Conservation (phyloP, 2,888 invertebrate genomes). For the Acanthosepion pharaonis region DNA sequence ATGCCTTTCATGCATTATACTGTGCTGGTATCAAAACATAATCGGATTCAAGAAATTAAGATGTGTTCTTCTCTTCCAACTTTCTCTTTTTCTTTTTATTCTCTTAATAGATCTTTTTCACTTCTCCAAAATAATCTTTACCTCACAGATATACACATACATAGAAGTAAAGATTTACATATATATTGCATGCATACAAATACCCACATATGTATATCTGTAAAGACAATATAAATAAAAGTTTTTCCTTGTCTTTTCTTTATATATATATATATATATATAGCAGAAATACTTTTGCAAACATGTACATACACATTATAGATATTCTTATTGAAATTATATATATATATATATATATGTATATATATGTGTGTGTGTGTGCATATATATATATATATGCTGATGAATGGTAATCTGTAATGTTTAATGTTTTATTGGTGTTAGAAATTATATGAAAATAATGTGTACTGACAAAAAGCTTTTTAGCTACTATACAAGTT, state of each 20-base stretch:
- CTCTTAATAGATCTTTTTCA: too few species aligned
- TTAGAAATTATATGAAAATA: not conserved
- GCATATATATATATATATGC: slow-evolving; percentile 39
- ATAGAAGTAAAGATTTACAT: not conserved
- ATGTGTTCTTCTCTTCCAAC: too few species aligned
- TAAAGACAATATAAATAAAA: not conserved
- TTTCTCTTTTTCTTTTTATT: too few species aligned
- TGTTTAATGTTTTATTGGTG: too few species aligned
- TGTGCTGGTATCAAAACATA: too few species aligned
- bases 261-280: too few species aligned
- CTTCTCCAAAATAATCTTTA: too few species aligned
- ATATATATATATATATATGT: slow-evolving; percentile 48
- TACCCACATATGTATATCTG: slow-evolving; percentile 47
- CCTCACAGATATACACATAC: too few species aligned
- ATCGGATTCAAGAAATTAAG: too few species aligned
- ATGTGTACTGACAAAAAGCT: not conserved
- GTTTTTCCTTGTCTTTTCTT: not conserved
- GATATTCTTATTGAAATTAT: not conserved
- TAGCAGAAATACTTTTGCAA: not conserved
- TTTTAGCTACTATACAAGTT: not conserved
- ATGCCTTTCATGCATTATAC: too few species aligned
- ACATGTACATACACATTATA: not conserved
- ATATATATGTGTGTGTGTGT: slow-evolving; percentile 44
- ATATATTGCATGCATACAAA: slow-evolving; percentile 45
- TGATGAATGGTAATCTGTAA: not conserved